phyloP scores from a whole-genome alignment of 2,113 vertebrate genomes.

The Brachyhypopomus occidentalis region DNA sequence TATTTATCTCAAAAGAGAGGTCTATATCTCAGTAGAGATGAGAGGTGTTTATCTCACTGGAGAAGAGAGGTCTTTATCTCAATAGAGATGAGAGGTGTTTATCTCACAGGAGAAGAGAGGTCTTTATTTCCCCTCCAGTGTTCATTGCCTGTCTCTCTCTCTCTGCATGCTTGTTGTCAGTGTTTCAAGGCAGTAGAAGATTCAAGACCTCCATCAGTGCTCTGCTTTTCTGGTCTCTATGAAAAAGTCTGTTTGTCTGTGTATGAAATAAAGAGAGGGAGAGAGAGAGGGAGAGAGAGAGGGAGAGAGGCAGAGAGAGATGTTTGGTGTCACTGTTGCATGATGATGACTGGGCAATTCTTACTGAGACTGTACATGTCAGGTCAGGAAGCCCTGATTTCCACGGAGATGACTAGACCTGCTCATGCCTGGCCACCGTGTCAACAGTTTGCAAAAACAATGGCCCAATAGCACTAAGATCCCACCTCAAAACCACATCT shows the following conservation, averaged over 20 bases:
- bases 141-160: neutral
- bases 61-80: no score
- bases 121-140: no score
- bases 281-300: neutral
- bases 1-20: no score
- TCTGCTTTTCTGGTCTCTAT: neutral
- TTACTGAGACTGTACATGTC: constrained; percentile 13
- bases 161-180: neutral
- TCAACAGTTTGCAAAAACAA: neutral
- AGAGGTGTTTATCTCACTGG: no score
- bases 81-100: no score
- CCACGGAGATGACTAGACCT: neutral
- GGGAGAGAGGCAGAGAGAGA: neutral
- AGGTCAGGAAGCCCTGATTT: neutral
- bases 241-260: constrained; percentile 9
- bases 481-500: neutral
- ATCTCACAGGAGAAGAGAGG: no score
- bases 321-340: constrained; percentile 35
- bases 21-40: no score
- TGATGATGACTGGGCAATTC: constrained; percentile 26
- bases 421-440: neutral
- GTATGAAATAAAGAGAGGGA: neutral
- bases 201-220: neutral
- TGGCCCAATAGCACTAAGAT: neutral
- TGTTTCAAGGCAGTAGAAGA: neutral